Evolutionary conservation across 2,797 vertebrate genomes (phyloP), one percentile per base, ranked within the genome.

Genomic region (Gorsachius magnificus): DNA sequence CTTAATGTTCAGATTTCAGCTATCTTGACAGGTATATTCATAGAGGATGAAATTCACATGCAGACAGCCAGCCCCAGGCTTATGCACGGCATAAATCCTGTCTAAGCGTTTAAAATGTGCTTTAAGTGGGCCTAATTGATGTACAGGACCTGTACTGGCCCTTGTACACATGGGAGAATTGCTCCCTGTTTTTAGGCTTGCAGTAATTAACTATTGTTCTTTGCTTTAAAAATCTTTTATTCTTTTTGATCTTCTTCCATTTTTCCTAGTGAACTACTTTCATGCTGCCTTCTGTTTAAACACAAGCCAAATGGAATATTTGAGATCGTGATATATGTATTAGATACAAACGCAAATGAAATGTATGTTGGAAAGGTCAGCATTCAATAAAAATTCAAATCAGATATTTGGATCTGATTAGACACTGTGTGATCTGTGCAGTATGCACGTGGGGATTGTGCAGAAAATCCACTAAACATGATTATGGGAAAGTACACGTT

Each of bases 91-190:
- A 46, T 89, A 95, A 97, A 94, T 95, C 91, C 77, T 69, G 28
- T 58, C 71, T 95, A 90, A 96, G 86, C 83, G 75, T 87, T 93
- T 94, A 83, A 92, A 94, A 94, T 85, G 82, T 74, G 64, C 43
- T 94, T 84, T 96, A 94, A 95, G 78, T 95, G 75, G 56, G 68
- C 29, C 57, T 96, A 96, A 95, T 95, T 96, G 93, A 95, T 85
- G 75, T 93, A 85, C 63, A 74, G 85, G 93, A 95, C 92, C 81
- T 85, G 41, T 54, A 79, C 61, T 93, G 90, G 75, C 90, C 83
- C 53, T 66, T 80, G 54, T 46, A 76, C 88, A 68, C 83, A 36
- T 46, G 71, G 71, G 90, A 82, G 41, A 96, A 71, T 51, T 71
- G 66, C 77, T 80, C 36, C 31, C 53, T 33, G 56, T 64, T 95